Base-by-base conservation (phyloP, 2,888 invertebrate genomes). In the Heliconius hortense region DNA sequence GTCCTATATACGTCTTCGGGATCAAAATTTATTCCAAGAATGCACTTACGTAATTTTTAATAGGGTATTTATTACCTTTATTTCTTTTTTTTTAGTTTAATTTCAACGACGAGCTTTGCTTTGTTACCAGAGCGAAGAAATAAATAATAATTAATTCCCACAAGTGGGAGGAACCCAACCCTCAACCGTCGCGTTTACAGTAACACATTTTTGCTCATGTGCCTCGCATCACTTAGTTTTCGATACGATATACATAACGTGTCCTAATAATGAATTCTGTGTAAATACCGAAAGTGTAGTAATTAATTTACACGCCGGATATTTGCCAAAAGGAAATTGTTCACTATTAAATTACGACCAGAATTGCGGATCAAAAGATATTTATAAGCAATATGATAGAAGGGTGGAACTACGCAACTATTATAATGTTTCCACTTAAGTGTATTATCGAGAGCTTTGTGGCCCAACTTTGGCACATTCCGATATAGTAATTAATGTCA, bases 361-460 rank as follows among this genome's bases (percentile, higher is more conserved):
- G 66, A 74, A 76, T 79, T 77, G 75, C 68, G 76, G 76, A 76
- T 78, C 74, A 76, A 77, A 79, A 77, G 79, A 79, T 72, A 74
- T 67, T 77, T 66, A 73, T 76, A 73, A 76, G 71, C 64, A 73
- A 66, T 76, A 76, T 68, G 56, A 68, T 60, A 39, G 68, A 56
- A 67, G 56, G 64, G 67, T 71, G 21, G 59, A 43, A 60, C 43
- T 60, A 62, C 71, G 59, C 62, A 73, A 75, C 67, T 72, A 39
- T 69, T 68, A 72, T 69, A 62, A 73, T 76, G 48, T 76, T 60
- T 71, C 68, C 63, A 67, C 59, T 68, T 72, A 76, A 72, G 68
- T 53, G 68, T 68, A 76, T 73, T 73, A 76, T 76, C 72, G 53
- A 72, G 72, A 63, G 68, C 72, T 63, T 72, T 62, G 66, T 67